Evolutionary conservation across 2,888 invertebrate species (phyloP), one percentile per base, ranked within the genome.

Genomic region (Patella ulyssiponensis): DNA sequence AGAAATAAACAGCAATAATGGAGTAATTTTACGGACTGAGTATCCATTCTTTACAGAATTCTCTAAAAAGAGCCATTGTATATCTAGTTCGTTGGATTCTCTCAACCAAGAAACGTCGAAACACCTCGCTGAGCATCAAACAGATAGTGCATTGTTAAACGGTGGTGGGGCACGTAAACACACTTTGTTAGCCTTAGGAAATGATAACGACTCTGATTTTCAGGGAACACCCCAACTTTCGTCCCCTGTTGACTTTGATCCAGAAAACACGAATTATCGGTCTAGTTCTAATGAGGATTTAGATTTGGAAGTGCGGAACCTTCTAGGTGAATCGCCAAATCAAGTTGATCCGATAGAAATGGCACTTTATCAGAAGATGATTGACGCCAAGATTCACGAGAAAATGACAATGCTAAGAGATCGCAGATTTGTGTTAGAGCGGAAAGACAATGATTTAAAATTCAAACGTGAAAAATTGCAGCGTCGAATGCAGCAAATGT

Each of bases 201-300:
- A 64, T 12, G 64, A 64, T 23, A 23, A 23, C 9, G 64, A 64
- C 23, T 23, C 23, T 11, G 64, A 64, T 64, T 20, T 64, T 20
- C 64, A 64, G 23, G 64, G 64, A 23, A 64, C 64, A 5, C 64
- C 64, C 7, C 64, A 64, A 64, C 64, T 64, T 23, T 64, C 64
- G 20, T 64, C 64, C 20, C 64, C 64, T 15, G 64, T 64, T 20
- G 64, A 64, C 23, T 64, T 64, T 15, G 23, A 64, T 23, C 64
- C 64, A 20, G 64, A 64, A 23, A 23, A 23, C 14, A 44, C 44
- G 44, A 44, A 44, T 9, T 44, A 44, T 44, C 44, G 9, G 44
- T 44, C 44, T 44, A 64, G 64, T 20, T 64, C 64, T 3, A 64
- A 64, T 14, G 64, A 64, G 64, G 64, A 64, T 23, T 23, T 64